These are phyloP conservation scores for Rhynchonema sp. DNA, from an alignment of 2,888 invertebrate genomes.

Conservation along the genomic window DNA sequence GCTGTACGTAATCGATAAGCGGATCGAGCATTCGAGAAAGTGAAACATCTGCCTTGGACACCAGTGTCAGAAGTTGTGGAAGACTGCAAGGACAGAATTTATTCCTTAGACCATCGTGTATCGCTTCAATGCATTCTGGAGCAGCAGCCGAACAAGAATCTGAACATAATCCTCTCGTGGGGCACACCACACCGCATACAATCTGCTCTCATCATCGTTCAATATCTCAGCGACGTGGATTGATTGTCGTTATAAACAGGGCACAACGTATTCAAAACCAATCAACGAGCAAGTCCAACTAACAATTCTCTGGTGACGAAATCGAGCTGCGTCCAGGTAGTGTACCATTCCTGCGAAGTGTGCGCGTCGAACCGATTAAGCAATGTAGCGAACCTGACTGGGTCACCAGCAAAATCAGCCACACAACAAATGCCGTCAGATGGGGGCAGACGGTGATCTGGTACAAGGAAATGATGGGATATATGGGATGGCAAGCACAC, in stretches of 20 bases:
- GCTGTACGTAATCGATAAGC: conserved; percentile 39
- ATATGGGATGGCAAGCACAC: too few species aligned
- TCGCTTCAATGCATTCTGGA: too few species aligned
- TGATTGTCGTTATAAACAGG: too few species aligned
- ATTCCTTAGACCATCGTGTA: too few species aligned
- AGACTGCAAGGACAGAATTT: not conserved
- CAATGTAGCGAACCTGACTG: not conserved
- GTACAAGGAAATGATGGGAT: too few species aligned
- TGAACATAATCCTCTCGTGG: too few species aligned
- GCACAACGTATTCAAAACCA: too few species aligned
- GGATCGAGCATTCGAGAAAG: conserved; percentile 29
- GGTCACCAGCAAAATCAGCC: not conserved
- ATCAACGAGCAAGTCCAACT: too few species aligned
- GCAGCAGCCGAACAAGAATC: too few species aligned
- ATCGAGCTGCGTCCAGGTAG: conserved; percentile 5
- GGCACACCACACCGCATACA: too few species aligned
- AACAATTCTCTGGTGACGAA: not conserved
- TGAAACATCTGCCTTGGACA: not conserved
- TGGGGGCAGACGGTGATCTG: not conserved
- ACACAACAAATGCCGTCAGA: not conserved
- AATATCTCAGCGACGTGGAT: too few species aligned
- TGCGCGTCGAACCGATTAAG: not conserved
- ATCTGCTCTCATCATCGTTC: too few species aligned
- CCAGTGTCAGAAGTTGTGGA: not conserved
- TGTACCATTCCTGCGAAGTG: conserved; percentile 5